A percentile compares a stretch with the other conserved stretches of the same genome.
These are phyloP conservation scores for Agrotis clavis DNA, from an alignment of 2,888 invertebrate species.

Conservation along the genomic window DNA sequence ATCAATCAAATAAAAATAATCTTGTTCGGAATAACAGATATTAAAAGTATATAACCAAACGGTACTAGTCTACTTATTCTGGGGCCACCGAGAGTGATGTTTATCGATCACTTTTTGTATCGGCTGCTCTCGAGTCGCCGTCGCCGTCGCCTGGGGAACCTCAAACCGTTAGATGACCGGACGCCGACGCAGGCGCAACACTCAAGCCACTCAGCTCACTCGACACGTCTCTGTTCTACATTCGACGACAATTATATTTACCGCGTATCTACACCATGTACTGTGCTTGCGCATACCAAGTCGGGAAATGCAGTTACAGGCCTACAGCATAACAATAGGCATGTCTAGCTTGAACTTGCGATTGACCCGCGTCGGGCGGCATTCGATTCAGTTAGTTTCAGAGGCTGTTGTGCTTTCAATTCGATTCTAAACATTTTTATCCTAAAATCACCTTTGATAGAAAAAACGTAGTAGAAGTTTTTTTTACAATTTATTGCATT, in stretches of 20 bases:
- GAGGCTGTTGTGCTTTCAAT: not conserved
- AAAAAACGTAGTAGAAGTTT: not conserved
- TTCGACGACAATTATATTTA: slow-evolving; percentile 60
- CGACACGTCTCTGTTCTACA: slow-evolving; percentile 69
- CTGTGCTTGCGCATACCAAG: slow-evolving; percentile 45
- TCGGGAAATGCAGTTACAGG: slow-evolving; percentile 47
- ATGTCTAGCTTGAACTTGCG: slow-evolving; percentile 22
- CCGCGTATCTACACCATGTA: slow-evolving; percentile 30
- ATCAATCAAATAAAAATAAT: slow-evolving; percentile 32
- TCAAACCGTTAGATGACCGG: slow-evolving; percentile 83
- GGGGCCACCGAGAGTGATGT: slow-evolving; percentile 48
- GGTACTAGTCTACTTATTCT: slow-evolving; percentile 51
- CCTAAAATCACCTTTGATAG: not conserved
- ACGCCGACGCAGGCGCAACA: slow-evolving; percentile 65
- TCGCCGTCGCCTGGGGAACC: slow-evolving; percentile 62
- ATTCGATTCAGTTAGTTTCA: not conserved
- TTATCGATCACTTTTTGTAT: slow-evolving; percentile 74
- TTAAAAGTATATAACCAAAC: slow-evolving; percentile 32
- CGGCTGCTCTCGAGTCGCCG: slow-evolving; percentile 55
- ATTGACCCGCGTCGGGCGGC: not conserved
- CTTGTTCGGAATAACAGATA: slow-evolving; percentile 32
- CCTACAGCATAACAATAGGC: slow-evolving; percentile 50
- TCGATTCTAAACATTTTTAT: not conserved
- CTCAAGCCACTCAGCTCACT: slow-evolving; percentile 66
- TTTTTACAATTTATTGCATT: not conserved